Evolutionary conservation across 2,888 invertebrate species (phyloP).

Genomic region (Idaea dimidiata): DNA sequence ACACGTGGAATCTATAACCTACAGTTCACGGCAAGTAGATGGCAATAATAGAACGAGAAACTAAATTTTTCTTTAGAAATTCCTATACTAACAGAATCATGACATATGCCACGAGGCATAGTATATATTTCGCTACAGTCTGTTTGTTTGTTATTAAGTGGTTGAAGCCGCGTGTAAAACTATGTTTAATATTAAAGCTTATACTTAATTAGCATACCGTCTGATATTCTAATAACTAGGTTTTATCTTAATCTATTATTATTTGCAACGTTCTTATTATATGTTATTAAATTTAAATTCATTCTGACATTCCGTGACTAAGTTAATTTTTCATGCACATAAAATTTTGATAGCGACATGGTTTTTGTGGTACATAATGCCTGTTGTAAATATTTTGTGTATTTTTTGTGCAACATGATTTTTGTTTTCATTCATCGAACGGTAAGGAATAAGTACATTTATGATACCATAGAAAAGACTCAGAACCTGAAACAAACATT

Average conservation of each 20-base stretch:
- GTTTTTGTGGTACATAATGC: neutral
- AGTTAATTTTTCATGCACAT: neutral
- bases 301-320: neutral
- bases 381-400: neutral
- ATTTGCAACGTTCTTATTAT: neutral
- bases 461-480: no score
- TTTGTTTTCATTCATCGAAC: constrained; percentile 4
- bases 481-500: no score
- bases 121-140: no score
- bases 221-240: constrained; percentile 18
- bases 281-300: neutral
- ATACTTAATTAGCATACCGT: neutral
- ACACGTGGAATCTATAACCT: neutral
- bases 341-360: neutral
- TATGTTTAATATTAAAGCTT: neutral
- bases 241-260: constrained; percentile 7
- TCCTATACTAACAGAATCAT: neutral
- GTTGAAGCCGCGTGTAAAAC: neutral
- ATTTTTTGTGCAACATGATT: neutral
- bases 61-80: neutral
- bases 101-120: no score
- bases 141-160: neutral
- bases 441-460: no score
- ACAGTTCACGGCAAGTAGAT: neutral
- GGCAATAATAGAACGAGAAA: neutral